phyloP scores from a whole-genome alignment of 2,888 invertebrate species.

The Eristalis arbustorum region DNA sequence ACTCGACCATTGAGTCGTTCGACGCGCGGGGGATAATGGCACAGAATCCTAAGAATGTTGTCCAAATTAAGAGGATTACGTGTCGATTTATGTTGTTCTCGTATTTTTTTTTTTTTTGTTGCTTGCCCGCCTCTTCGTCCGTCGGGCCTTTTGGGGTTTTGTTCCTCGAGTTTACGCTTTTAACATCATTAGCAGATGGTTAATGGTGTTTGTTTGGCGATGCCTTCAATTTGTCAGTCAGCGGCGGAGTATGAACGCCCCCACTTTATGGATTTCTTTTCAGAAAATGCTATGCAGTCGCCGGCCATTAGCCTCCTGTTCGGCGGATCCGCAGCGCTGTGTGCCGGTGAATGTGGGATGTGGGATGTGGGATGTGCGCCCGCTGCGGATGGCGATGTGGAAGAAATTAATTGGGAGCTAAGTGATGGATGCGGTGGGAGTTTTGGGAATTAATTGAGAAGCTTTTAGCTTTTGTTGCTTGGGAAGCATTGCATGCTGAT shows the following conservation, averaged over 20 bases:
- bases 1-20: constrained; percentile 54
- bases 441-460: constrained; percentile 29
- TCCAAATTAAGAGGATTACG: constrained; percentile 69
- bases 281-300: not conserved
- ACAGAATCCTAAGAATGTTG: constrained; percentile 59
- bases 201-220: constrained; percentile 57
- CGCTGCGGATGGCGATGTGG: constrained; percentile 1
- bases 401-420: constrained; percentile 37
- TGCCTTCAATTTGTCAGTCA: constrained; percentile 58
- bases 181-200: constrained; percentile 64
- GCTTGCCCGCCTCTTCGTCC: not conserved
- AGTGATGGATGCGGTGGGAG: constrained; percentile 11
- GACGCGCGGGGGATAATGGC: constrained; percentile 34
- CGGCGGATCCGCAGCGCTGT: constrained; percentile 17
- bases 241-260: constrained; percentile 49
- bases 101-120: not conserved
- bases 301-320: constrained; percentile 49
- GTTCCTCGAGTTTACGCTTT: constrained; percentile 46
- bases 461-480: not conserved
- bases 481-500: not conserved
- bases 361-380: not conserved
- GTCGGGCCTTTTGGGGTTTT: constrained; percentile 3
- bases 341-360: not conserved
- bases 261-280: constrained; percentile 37
- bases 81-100: constrained; percentile 32